phyloP scores from a whole-genome alignment of 2,888 invertebrate species.

The Sarcophaga caerulescens region DNA sequence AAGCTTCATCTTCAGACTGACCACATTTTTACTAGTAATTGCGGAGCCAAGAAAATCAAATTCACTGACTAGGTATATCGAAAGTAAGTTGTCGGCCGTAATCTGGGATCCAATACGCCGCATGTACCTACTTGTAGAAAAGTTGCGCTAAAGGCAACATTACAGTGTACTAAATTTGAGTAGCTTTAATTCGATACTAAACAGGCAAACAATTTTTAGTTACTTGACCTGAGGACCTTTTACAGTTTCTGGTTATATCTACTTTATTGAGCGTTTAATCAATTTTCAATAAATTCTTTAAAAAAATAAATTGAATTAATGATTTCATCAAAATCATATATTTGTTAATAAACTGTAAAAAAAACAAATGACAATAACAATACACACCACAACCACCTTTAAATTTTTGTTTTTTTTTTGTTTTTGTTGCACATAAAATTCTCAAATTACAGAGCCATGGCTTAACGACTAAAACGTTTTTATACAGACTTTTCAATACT shows the following conservation, averaged over 20 bases:
- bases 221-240: background rate
- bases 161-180: background rate
- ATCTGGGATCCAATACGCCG: no score
- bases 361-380: slow-evolving; percentile 30
- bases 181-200: no score
- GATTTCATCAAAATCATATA: slow-evolving; percentile 67
- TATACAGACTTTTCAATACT: background rate
- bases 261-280: no score
- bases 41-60: no score
- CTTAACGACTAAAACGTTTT: slow-evolving; percentile 57
- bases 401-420: background rate
- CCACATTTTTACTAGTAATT: no score
- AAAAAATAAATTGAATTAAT: slow-evolving; percentile 61
- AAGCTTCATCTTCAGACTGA: no score
- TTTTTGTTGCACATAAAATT: slow-evolving; percentile 33
- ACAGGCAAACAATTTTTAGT: no score
- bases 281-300: no score
- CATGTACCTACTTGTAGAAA: no score
- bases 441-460: slow-evolving; percentile 66
- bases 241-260: background rate
- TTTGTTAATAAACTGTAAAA: slow-evolving; percentile 10
- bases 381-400: slow-evolving; percentile 53
- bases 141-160: no score
- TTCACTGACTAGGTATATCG: no score
- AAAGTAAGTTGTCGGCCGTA: no score